Evolutionary conservation across 2,797 vertebrate species (phyloP), one percentile per base, ranked within the genome.

Genomic region (Manis javanica): DNA sequence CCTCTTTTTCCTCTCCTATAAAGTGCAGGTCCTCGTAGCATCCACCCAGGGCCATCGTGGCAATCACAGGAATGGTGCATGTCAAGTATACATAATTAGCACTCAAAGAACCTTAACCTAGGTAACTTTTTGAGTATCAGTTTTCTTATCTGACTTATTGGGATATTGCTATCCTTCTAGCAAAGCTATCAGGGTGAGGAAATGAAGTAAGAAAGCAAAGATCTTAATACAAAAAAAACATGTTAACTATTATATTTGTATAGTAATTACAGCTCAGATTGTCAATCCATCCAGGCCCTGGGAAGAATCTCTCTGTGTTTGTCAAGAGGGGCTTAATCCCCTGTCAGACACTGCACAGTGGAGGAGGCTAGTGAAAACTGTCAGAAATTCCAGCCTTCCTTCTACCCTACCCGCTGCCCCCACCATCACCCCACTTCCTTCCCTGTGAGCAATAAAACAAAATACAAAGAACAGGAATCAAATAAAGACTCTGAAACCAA

Each of bases 391-490:
- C 77, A 68, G 3, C 69, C 71, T 91, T 82, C n/a, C 95, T 92
- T 90, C 87, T 94, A 91, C 94, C 97, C 94, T 75, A 92, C 90
- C 86, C n/a, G 53, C 63, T 74, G 46, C 21, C 53, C 11, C 46
- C 57, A 5, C 57, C 90, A 14, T 55, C 46, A 18, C 14, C 23
- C 15, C 39, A n/a, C 57, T 83, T 51, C 75, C 71, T 75, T 92
- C 90, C 89, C 84, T 26, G 69, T 23, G 77, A 90, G 96, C 92
- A 94, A 97, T 95, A 94, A 97, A 96, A 96, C 90, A 88, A 96
- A 96, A 98, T 71, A 98, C 95, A 97, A 97, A 97, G 97, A 94
- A 59, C 87, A 63, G 96, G 87, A 97, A 96, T 97, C 95, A 96
- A 97, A 96, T 97, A 97, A 95, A 97, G 96, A 96, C 97, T 96